Conservation (phyloP, 92 coral and sea anemone genomes). For the Umimayanthus chanpuru region DNA sequence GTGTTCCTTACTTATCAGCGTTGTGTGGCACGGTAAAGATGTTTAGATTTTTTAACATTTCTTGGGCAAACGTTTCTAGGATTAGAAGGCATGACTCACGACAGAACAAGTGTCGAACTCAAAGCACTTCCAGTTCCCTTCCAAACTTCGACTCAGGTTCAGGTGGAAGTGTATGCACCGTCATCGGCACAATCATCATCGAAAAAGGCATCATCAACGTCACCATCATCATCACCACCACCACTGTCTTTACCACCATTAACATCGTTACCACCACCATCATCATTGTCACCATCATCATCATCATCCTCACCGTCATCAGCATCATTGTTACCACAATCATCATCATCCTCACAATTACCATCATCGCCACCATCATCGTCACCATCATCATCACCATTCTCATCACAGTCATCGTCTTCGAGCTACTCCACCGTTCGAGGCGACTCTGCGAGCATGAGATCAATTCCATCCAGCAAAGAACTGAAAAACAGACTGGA, state of each 20-base stretch:
- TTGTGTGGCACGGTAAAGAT: too few species aligned
- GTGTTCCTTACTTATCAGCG: too few species aligned
- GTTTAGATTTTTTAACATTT: too few species aligned
- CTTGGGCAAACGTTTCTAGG: not conserved
- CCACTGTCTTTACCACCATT: not conserved
- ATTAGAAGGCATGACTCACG: not conserved
- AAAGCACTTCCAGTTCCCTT: not conserved
- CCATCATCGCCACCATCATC: too few species aligned
- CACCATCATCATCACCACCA: not conserved
- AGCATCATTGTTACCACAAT: too few species aligned
- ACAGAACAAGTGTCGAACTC: not conserved
- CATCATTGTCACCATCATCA: not conserved
- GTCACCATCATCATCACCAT: too few species aligned
- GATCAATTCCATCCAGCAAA: not conserved
- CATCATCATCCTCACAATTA: too few species aligned
- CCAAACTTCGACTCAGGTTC: not conserved
- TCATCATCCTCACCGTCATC: too few species aligned
- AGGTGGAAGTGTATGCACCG: not conserved
- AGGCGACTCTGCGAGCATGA: not conserved
- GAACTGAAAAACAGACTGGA: not conserved
- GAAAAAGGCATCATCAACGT: not conserved
- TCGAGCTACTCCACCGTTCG: not conserved
- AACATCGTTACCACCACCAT: not conserved
- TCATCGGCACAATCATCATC: not conserved
- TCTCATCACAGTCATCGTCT: too few species aligned